Conservation (phyloP, 2,113 vertebrate species). For the Nothobranchius kuhntae region DNA sequence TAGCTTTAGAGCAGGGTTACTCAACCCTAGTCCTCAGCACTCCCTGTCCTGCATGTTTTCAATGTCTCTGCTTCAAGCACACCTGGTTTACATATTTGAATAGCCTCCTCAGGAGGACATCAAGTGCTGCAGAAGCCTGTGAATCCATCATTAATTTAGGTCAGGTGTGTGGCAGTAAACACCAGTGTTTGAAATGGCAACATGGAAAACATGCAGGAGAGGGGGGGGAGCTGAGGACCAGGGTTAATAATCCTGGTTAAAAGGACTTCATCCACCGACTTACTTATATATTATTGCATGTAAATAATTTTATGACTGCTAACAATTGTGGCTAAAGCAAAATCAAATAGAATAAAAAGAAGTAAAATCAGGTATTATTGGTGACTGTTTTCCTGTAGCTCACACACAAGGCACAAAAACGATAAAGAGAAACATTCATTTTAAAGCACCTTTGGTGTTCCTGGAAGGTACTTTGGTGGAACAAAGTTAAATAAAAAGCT, state of each 20-base stretch:
- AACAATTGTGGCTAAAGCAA: constrained; percentile 9
- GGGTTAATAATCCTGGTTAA: not conserved
- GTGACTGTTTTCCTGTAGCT: constrained; percentile 74
- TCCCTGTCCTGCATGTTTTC: too few relatives aligned
- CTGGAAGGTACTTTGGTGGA: constrained; percentile 83
- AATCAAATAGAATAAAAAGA: constrained; percentile 4
- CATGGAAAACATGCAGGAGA: too few relatives aligned
- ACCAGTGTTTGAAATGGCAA: too few relatives aligned
- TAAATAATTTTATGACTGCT: not conserved
- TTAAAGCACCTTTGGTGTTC: constrained; percentile 86
- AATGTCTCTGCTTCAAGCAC: too few relatives aligned
- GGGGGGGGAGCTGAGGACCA: too few relatives aligned
- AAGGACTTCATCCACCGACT: constrained; percentile 3
- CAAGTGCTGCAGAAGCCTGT: too few relatives aligned
- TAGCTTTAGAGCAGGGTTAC: not conserved
- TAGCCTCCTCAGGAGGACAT: too few relatives aligned
- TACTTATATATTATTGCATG: constrained; percentile 18
- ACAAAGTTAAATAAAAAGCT: constrained; percentile 62
- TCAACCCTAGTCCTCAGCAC: too few relatives aligned
- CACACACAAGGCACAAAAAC: constrained; percentile 83
- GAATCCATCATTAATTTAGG: too few relatives aligned
- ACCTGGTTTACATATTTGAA: too few relatives aligned
- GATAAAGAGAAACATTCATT: constrained; percentile 79
- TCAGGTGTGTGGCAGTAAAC: too few relatives aligned
- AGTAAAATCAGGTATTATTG: constrained; percentile 28